Conservation (phyloP, 2,888 invertebrate species). For the Ichneumoninae sp. region DNA sequence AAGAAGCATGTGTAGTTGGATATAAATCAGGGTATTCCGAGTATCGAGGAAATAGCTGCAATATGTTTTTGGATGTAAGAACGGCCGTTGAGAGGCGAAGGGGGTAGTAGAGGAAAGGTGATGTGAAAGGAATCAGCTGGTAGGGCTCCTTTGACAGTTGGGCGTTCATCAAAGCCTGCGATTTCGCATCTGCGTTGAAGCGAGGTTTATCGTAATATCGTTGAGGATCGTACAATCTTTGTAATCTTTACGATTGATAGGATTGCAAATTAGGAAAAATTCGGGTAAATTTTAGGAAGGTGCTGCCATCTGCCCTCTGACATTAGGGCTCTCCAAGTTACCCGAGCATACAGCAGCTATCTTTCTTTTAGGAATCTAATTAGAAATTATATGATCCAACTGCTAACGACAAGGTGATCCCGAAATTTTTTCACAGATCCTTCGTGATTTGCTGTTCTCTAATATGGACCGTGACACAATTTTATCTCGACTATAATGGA, state of each 20-base stretch:
- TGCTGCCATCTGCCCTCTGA: slow-evolving; percentile 84
- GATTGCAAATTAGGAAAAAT: slow-evolving; percentile 71
- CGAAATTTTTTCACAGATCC: not conserved
- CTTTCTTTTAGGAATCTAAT: slow-evolving; percentile 54
- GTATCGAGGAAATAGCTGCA: slow-evolving; percentile 21
- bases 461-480: not conserved
- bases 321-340: slow-evolving; percentile 74
- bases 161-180: not conserved
- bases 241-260: slow-evolving; percentile 21
- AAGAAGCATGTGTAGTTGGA: not conserved
- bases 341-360: slow-evolving; percentile 45
- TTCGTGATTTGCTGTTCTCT: not conserved
- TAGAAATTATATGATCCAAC: slow-evolving; percentile 34
- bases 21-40: slow-evolving; percentile 7
- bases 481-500: slow-evolving; percentile 39
- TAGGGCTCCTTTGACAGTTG: slow-evolving; percentile 70
- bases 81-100: slow-evolving; percentile 43
- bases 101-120: slow-evolving; percentile 67
- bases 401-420: not conserved
- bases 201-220: not conserved
- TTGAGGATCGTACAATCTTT: not conserved
- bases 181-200: not conserved
- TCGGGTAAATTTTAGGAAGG: slow-evolving; percentile 74
- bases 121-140: slow-evolving; percentile 72
- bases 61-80: slow-evolving; percentile 58